phyloP scores from a whole-genome alignment of 2,797 vertebrate species.

The Triplophysa yarkandensis region DNA sequence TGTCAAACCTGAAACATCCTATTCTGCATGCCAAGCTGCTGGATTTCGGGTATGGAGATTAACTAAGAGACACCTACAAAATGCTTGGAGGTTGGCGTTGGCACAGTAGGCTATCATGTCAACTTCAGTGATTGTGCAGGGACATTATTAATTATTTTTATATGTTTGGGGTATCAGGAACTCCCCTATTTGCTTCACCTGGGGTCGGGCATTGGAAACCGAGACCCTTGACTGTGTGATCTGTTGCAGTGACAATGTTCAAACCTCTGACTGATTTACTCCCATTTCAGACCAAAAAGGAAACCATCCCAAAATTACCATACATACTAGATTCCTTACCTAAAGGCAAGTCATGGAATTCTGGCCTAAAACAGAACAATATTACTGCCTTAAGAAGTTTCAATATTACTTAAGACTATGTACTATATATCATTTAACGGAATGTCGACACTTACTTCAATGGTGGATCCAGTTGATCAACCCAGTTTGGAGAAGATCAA shows the following conservation, averaged over 20 bases:
- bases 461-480: not conserved
- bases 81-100: conserved; percentile 39
- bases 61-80: conserved; percentile 31
- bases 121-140: not conserved
- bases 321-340: conserved; percentile 59
- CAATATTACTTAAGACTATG: not conserved
- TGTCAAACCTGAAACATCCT: conserved; percentile 52
- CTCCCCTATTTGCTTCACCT: conserved; percentile 65
- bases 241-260: conserved; percentile 70
- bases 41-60: conserved; percentile 55
- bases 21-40: conserved; percentile 45
- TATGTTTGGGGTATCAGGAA: conserved; percentile 60
- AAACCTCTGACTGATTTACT: conserved; percentile 68
- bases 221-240: conserved; percentile 70
- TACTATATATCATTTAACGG: not conserved
- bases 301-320: conserved; percentile 59
- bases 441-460: not conserved
- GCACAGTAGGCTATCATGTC: not conserved
- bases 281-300: conserved; percentile 64
- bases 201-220: conserved; percentile 64
- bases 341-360: conserved; percentile 58
- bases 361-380: not conserved
- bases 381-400: not conserved
- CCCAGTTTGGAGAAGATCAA: not conserved
- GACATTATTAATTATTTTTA: not conserved